phyloP scores from a whole-genome alignment of 1,140 invertebrate genomes.

The Pinna nobilis region DNA sequence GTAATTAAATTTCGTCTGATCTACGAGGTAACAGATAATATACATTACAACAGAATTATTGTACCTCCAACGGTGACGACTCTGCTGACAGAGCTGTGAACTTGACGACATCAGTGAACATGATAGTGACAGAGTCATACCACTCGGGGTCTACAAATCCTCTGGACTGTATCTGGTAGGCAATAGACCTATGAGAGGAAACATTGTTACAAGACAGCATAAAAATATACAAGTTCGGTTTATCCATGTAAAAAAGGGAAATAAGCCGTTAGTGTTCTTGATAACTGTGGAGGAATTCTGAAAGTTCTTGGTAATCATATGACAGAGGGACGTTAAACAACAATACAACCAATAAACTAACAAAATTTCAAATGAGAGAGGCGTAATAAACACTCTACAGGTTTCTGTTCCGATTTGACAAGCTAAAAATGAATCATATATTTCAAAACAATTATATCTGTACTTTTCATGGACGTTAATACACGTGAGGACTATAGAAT shows the following conservation, averaged over 20 bases:
- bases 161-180: constrained; percentile 71
- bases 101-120: constrained; percentile 87
- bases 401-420: no score
- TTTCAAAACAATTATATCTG: no score
- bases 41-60: not conserved
- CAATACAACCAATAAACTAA: no score
- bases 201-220: not conserved
- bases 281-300: no score
- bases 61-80: constrained; percentile 90
- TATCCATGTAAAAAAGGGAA: not conserved
- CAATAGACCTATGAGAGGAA: constrained; percentile 63
- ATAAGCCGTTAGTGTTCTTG: no score
- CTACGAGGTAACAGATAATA: not conserved
- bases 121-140: constrained; percentile 70
- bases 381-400: no score
- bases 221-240: not conserved
- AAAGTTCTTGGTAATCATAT: no score
- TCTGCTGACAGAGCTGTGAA: constrained; percentile 86
- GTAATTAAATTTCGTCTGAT: not conserved
- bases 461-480: no score
- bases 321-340: no score
- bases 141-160: constrained; percentile 69
- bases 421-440: no score
- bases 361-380: no score
- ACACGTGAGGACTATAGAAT: no score